phyloP scores from a whole-genome alignment of 2,113 vertebrate genomes.

The Erythrolamprus reginae region DNA sequence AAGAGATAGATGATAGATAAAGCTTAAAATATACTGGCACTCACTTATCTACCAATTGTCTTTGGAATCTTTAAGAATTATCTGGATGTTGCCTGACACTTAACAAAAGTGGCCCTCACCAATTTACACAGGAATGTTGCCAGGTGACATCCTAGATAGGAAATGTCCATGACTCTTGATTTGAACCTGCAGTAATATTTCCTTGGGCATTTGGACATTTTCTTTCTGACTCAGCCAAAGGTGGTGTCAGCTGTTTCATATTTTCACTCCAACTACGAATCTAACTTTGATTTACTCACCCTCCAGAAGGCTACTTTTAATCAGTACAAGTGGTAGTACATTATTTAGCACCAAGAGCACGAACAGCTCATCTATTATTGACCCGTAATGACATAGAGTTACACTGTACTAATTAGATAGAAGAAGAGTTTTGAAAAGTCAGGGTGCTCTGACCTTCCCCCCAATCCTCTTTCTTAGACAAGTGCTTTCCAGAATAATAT shows the following conservation, averaged over 20 bases:
- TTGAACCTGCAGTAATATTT: background rate
- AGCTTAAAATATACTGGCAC: background rate
- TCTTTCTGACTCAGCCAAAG: background rate
- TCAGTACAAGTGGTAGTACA: background rate
- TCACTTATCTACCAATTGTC: background rate
- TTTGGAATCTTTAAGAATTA: background rate
- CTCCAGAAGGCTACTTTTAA: background rate
- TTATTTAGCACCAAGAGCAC: background rate
- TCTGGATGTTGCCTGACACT: background rate
- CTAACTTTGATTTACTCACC: rapidly evolving
- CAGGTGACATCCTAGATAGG: background rate
- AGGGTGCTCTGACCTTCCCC: rapidly evolving
- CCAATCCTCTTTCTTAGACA: background rate
- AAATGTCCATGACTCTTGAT: constrained; percentile 1
- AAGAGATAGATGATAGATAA: too few relatives aligned
- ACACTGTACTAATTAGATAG: background rate
- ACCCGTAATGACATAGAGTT: background rate
- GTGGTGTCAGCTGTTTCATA: background rate
- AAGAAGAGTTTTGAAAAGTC: background rate
- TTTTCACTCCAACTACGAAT: background rate
- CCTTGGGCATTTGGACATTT: background rate
- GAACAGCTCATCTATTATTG: background rate
- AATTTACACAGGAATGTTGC: background rate
- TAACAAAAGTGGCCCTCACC: background rate
- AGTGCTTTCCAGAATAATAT: background rate